phyloP scores from a whole-genome alignment of 92 coral and sea anemone genomes.

The Actinernus sp. region DNA sequence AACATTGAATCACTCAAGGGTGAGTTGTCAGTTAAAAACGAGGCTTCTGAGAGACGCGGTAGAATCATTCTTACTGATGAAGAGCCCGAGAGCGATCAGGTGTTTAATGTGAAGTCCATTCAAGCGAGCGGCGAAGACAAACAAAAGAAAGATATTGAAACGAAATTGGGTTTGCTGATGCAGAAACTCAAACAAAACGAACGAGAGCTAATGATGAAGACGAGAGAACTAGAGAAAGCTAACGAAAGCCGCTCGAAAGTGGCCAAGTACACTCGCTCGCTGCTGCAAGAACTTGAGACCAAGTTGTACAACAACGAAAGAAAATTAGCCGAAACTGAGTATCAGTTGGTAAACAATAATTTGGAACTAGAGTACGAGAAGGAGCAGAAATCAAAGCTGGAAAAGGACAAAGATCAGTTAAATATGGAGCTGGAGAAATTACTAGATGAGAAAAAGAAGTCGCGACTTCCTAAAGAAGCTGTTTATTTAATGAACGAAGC shows the following conservation, averaged over 20 bases:
- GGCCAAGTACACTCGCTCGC: slow-evolving; percentile 94
- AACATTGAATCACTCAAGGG: slow-evolving; percentile 76
- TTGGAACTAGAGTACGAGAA: slow-evolving; percentile 81
- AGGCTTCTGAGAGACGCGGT: slow-evolving; percentile 49
- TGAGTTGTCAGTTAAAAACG: slow-evolving; percentile 60
- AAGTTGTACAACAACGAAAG: slow-evolving; percentile 86
- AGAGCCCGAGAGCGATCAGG: slow-evolving; percentile 74
- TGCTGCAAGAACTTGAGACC: slow-evolving; percentile 90
- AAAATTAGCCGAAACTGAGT: slow-evolving; percentile 81
- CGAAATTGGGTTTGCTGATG: slow-evolving; percentile 70
- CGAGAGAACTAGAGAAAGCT: slow-evolving; percentile 95
- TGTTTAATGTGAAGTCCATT: slow-evolving; percentile 19
- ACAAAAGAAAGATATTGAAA: slow-evolving; percentile 56
- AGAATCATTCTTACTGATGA: slow-evolving; percentile 70
- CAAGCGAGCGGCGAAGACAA: slow-evolving; percentile 63
- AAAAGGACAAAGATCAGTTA: slow-evolving; percentile 71
- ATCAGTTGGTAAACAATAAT: slow-evolving; percentile 75
- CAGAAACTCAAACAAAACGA: slow-evolving; percentile 84
- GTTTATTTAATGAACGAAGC: slow-evolving; percentile 78
- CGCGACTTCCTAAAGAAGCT: slow-evolving; percentile 74
- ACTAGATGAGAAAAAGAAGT: slow-evolving; percentile 57
- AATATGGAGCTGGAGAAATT: slow-evolving; percentile 57
- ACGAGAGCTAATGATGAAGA: slow-evolving; percentile 80
- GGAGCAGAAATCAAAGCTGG: slow-evolving; percentile 69
- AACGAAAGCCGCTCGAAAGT: slow-evolving; percentile 99